These are phyloP conservation scores for Ramphastos sulfuratus DNA, from an alignment of 2,113 vertebrate species.

Conservation along the genomic window DNA sequence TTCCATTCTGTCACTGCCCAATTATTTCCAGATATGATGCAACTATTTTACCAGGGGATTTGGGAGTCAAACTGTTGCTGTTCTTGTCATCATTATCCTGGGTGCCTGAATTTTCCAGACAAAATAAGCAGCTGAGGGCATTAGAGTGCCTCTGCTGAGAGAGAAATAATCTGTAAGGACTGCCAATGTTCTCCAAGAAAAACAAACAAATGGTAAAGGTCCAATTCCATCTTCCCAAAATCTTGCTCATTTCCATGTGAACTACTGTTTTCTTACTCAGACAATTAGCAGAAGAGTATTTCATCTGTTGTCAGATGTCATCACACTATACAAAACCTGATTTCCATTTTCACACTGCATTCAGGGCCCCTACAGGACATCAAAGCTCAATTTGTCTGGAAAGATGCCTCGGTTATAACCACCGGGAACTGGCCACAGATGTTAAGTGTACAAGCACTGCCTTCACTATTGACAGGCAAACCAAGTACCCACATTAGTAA, in stretches of 20 bases:
- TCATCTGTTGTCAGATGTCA: not conserved
- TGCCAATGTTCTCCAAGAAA: conserved; percentile 34
- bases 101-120: conserved; percentile 63
- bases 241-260: conserved; percentile 14
- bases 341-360: not conserved
- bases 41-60: conserved; percentile 62
- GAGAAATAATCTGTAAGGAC: conserved; percentile 30
- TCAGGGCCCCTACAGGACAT: not conserved
- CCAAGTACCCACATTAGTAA: not conserved
- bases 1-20: conserved; percentile 64
- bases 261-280: conserved; percentile 12
- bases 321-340: not conserved
- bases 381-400: not conserved
- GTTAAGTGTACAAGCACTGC: not conserved
- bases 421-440: not conserved
- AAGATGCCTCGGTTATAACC: not conserved
- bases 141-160: conserved; percentile 12
- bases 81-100: conserved; percentile 42
- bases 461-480: not conserved
- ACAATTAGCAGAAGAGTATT: conserved; percentile 34
- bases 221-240: not conserved
- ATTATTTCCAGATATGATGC: conserved; percentile 66
- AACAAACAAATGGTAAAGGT: conserved; percentile 28
- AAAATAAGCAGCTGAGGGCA: conserved; percentile 57
- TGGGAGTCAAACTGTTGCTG: conserved; percentile 52